phyloP scores from a whole-genome alignment of 2,113 vertebrate genomes.

The Verasper variegatus region DNA sequence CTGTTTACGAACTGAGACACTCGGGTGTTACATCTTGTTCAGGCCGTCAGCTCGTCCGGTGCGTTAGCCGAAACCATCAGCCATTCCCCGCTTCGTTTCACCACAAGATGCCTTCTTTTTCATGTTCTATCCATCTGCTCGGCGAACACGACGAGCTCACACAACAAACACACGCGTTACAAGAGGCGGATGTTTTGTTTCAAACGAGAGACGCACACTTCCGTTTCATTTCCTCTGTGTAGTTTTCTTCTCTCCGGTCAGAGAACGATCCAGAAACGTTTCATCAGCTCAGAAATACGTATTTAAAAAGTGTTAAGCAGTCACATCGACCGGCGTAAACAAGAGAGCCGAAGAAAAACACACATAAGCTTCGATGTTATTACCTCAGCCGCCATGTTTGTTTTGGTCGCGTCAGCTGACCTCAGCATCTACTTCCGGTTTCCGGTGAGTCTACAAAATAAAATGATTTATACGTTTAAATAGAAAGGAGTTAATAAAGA shows the following conservation, averaged over 20 bases:
- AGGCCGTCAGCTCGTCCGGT: background rate
- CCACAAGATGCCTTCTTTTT: background rate
- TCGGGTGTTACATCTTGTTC: constrained; percentile 30
- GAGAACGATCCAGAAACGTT: fast-evolving
- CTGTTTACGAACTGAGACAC: background rate
- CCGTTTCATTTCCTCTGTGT: constrained; percentile 1
- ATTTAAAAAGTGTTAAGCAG: fast-evolving
- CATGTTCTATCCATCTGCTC: background rate
- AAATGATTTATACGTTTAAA: background rate
- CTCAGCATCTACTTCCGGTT: background rate
- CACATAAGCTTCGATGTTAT: background rate
- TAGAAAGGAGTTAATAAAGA: no score
- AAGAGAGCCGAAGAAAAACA: background rate
- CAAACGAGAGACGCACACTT: constrained; percentile 55
- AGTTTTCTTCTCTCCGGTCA: background rate
- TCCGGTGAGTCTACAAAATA: constrained; percentile 17
- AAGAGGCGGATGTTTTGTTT: constrained; percentile 74
- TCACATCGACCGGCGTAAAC: fast-evolving
- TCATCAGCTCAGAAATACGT: fast-evolving
- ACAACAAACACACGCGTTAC: constrained; percentile 42
- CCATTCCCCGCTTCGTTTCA: no score
- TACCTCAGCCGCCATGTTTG: constrained; percentile 61
- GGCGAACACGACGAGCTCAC: background rate
- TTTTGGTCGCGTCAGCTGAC: constrained; percentile 58
- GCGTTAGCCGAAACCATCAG: background rate